Evolutionary conservation across 2,888 invertebrate species (phyloP).

Genomic region (Cryptus armator): DNA sequence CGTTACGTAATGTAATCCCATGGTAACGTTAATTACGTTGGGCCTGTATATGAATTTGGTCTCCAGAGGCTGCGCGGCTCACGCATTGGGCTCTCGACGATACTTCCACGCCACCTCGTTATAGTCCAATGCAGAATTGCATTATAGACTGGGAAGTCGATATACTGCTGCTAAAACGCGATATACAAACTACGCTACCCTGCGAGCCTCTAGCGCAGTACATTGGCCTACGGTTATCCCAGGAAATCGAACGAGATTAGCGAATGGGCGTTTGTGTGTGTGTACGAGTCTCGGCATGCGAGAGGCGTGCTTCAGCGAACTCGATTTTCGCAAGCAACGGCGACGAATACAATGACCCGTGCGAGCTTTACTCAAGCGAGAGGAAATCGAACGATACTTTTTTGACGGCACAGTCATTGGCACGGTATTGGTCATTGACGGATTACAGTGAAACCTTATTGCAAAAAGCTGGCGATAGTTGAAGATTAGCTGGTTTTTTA

Average conservation of each 20-base stretch:
- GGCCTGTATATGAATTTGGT: slow-evolving; percentile 44
- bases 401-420: neutral
- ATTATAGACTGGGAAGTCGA: slow-evolving; percentile 7
- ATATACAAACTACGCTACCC: neutral
- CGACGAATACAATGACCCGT: slow-evolving; percentile 43
- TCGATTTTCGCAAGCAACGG: slow-evolving; percentile 22
- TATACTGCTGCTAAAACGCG: neutral
- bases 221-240: slow-evolving; percentile 30
- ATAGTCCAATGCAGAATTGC: slow-evolving; percentile 28
- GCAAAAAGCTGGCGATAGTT: neutral
- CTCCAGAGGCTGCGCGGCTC: slow-evolving; percentile 1
- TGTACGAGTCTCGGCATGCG: slow-evolving; percentile 5
- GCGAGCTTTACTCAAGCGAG: slow-evolving; percentile 26
- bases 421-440: slow-evolving; percentile 4
- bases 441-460: neutral
- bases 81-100: slow-evolving; percentile 1
- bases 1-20: slow-evolving; percentile 66
- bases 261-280: slow-evolving; percentile 9
- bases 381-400: slow-evolving; percentile 21
- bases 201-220: neutral
- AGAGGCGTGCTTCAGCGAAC: slow-evolving; percentile 25
- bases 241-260: slow-evolving; percentile 60
- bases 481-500: neutral
- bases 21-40: slow-evolving; percentile 62
- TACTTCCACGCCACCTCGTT: slow-evolving; percentile 40